phyloP scores from a whole-genome alignment of 2,888 invertebrate genomes.

The Sylvicola cinctus region DNA sequence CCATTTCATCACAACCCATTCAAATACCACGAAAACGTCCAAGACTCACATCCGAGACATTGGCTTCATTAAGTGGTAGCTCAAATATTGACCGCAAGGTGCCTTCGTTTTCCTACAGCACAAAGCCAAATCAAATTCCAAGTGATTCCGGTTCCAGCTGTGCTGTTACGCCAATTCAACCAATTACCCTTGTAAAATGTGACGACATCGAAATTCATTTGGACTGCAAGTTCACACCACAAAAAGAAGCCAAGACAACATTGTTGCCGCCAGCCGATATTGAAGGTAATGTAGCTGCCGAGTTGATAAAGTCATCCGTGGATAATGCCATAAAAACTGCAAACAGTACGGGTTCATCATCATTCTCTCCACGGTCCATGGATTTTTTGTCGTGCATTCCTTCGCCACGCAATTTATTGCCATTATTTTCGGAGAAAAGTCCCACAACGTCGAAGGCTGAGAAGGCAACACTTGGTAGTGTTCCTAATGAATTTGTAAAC shows the following conservation, averaged over 20 bases:
- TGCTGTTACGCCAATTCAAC: not conserved
- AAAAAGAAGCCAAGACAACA: too few relatives aligned
- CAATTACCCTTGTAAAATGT: conserved; percentile 17
- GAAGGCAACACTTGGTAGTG: conserved; percentile 1
- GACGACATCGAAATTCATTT: conserved; percentile 25
- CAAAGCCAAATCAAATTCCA: not conserved
- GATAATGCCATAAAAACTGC: not conserved
- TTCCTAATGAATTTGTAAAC: conserved; percentile 15
- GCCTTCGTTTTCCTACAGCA: not conserved
- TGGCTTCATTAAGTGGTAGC: not conserved
- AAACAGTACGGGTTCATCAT: not conserved
- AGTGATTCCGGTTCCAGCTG: not conserved
- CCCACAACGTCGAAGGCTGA: not conserved
- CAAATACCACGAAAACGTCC: conserved; percentile 15
- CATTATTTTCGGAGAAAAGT: not conserved
- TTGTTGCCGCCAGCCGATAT: too few relatives aligned
- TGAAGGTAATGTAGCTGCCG: too few relatives aligned
- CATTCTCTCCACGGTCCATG: not conserved
- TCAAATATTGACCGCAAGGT: too few relatives aligned
- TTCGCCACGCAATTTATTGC: not conserved
- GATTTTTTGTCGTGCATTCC: not conserved
- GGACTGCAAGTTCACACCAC: conserved; percentile 12
- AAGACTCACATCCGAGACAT: not conserved
- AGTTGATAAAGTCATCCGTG: too few relatives aligned
- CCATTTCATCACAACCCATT: conserved; percentile 15